Conservation (phyloP, 2,888 invertebrate species). For the Protophormia terraenovae region DNA sequence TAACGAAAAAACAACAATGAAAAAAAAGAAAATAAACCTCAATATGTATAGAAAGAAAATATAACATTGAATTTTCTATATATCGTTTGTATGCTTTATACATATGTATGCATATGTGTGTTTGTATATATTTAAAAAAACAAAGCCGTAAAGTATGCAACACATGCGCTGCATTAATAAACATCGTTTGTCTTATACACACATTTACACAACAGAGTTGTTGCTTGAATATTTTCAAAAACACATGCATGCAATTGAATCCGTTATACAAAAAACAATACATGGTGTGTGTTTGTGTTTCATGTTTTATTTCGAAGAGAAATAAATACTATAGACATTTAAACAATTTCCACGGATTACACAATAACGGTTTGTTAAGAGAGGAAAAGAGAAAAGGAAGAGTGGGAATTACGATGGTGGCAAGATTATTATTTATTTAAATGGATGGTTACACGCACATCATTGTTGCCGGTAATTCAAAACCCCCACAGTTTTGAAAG, state of each 20-base stretch:
- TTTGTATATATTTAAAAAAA: neutral
- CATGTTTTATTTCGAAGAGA: neutral
- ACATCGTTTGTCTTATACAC: neutral
- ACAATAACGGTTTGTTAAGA: neutral
- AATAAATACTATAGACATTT: neutral
- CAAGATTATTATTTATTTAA: neutral
- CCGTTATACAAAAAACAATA: neutral
- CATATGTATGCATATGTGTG: neutral
- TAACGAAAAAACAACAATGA: neutral
- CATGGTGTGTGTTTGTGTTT: neutral
- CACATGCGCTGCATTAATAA: constrained; percentile 18
- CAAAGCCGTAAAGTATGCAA: constrained; percentile 30
- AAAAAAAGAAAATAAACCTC: neutral
- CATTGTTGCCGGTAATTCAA: neutral
- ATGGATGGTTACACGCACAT: neutral
- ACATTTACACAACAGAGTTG: neutral
- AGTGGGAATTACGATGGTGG: neutral
- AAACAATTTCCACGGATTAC: neutral
- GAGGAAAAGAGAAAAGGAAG: neutral
- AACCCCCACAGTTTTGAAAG: no score
- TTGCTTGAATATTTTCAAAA: neutral
- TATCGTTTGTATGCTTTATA: neutral
- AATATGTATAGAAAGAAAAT: neutral
- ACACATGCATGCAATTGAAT: neutral
- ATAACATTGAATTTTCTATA: neutral